Percentiles rank a stretch among this genome's conserved stretches.
These are phyloP conservation scores for Ginglymostoma cirratum DNA, from an alignment of 2,113 vertebrate species.

Conservation along the genomic window DNA sequence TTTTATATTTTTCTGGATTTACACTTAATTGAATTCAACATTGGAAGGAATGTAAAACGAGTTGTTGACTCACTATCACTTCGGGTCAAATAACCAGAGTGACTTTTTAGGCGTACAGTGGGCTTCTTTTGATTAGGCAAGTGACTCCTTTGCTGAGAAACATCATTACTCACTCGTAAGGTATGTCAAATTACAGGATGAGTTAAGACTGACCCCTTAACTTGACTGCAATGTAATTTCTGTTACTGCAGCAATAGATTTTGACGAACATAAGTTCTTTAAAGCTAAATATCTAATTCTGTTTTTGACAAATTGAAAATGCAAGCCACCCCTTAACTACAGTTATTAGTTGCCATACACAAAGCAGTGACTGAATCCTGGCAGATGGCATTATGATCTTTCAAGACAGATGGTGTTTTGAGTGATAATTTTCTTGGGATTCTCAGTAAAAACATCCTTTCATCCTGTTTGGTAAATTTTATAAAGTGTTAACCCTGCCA, in stretches of 20 bases:
- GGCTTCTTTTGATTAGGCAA: not conserved
- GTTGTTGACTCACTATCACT: not conserved
- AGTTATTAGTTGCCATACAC: not conserved
- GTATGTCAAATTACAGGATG: not conserved
- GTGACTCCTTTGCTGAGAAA: not conserved
- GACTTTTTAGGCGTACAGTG: not conserved
- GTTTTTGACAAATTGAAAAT: not conserved
- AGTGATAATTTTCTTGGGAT: not conserved
- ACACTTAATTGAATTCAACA: not conserved
- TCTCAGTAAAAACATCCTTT: not conserved
- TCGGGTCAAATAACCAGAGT: not conserved
- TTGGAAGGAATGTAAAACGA: not conserved
- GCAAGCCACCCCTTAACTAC: not conserved
- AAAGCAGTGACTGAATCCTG: conserved; percentile 3
- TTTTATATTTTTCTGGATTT: not conserved
- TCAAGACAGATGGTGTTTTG: not conserved
- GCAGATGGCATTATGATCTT: conserved; percentile 21
- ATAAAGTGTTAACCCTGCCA: not conserved
- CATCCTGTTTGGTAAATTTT: not conserved
- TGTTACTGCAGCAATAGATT: not conserved
- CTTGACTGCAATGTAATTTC: not conserved
- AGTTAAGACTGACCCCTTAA: not conserved
- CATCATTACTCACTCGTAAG: not conserved
- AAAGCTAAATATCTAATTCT: not conserved
- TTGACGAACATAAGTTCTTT: not conserved